phyloP scores from a whole-genome alignment of 2,888 invertebrate genomes.

The Polyommatus iphigenia region DNA sequence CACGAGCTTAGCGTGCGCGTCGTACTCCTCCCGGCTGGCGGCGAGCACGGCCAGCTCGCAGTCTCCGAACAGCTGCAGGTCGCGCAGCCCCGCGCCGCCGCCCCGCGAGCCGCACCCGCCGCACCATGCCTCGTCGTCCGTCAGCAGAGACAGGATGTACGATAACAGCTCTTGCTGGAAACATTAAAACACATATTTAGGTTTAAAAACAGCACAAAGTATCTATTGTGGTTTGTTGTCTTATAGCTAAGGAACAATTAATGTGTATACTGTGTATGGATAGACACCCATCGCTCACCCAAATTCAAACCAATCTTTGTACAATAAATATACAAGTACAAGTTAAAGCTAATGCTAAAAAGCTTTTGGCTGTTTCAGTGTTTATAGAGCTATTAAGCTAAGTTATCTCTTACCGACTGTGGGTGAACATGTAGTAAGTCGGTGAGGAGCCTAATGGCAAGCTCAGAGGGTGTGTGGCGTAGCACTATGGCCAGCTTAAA shows the following conservation, averaged over 20 bases:
- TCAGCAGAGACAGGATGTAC: constrained; percentile 66
- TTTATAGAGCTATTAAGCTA: background rate
- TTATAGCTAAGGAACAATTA: too few relatives aligned
- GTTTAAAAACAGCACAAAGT: background rate
- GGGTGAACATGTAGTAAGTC: constrained; percentile 63
- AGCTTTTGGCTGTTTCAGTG: background rate
- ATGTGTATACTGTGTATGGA: too few relatives aligned
- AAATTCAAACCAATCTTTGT: too few relatives aligned
- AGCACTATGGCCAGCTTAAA: constrained; percentile 69
- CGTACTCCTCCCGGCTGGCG: constrained; percentile 61
- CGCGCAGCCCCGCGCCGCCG: constrained; percentile 48
- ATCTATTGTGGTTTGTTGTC: background rate
- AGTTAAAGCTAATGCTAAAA: too few relatives aligned
- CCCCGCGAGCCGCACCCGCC: constrained; percentile 50
- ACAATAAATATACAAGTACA: too few relatives aligned
- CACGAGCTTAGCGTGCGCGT: constrained; percentile 65
- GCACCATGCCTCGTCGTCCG: constrained; percentile 66
- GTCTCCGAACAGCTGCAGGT: constrained; percentile 68
- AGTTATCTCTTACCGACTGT: constrained; percentile 54
- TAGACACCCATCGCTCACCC: too few relatives aligned
- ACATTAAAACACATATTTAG: background rate
- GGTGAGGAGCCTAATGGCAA: constrained; percentile 55
- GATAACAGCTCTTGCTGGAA: constrained; percentile 66
- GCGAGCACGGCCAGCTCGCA: constrained; percentile 70
- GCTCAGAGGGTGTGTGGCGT: constrained; percentile 65